These are phyloP conservation scores for Eupithecia subumbrata DNA, from an alignment of 2,888 invertebrate species.

Conservation along the genomic window DNA sequence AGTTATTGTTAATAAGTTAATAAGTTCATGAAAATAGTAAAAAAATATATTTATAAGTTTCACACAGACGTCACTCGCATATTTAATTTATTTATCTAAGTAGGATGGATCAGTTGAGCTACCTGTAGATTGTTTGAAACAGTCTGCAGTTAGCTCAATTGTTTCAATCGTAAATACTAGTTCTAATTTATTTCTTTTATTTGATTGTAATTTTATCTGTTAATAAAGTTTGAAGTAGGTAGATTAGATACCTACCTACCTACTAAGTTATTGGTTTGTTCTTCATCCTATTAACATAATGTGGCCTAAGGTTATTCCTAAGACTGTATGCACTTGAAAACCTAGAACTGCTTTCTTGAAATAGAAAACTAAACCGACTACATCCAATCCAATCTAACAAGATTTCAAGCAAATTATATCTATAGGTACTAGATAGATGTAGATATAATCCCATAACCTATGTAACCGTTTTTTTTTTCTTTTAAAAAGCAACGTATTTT, in stretches of 20 bases:
- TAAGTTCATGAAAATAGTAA: not conserved
- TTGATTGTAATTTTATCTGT: no score
- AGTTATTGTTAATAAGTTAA: not conserved
- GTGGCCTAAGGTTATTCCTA: not conserved
- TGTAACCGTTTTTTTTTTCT: not conserved
- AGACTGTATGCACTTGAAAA: constrained; percentile 4
- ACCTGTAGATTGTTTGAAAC: no score
- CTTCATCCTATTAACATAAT: constrained; percentile 1
- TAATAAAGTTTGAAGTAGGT: no score
- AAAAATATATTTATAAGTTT: not conserved
- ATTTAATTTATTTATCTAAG: no score
- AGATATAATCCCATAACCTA: no score
- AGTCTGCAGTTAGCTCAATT: no score
- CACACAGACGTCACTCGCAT: no score
- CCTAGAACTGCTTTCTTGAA: constrained; percentile 10
- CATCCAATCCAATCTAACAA: not conserved
- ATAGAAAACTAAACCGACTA: not conserved
- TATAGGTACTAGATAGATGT: no score
- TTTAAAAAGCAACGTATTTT: not conserved
- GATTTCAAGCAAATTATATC: not conserved
- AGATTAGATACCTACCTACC: no score
- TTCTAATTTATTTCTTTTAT: no score
- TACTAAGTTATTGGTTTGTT: not conserved
- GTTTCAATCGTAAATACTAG: no score
- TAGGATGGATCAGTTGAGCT: no score